A percentile compares a stretch with the other conserved stretches of the same genome.
These are phyloP conservation scores for Drosophila affinis DNA, from an alignment of 2,888 invertebrate species.

Conservation along the genomic window DNA sequence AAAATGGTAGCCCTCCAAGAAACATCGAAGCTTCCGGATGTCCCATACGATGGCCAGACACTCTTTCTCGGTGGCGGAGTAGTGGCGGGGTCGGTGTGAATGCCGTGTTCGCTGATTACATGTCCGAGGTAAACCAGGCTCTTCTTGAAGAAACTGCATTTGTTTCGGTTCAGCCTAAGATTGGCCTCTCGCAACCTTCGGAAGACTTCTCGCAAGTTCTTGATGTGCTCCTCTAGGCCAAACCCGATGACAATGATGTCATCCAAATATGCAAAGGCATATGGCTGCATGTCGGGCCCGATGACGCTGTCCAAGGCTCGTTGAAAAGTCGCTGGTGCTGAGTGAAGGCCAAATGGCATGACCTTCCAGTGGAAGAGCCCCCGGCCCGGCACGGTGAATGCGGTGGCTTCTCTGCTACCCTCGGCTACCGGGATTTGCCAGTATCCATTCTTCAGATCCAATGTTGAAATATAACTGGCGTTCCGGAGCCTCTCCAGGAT, in stretches of 20 bases:
- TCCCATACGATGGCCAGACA: no score
- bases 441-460: no score
- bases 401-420: neutral
- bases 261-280: slow-evolving; percentile 9
- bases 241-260: slow-evolving; percentile 13
- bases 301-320: slow-evolving; percentile 7
- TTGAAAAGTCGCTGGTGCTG: neutral
- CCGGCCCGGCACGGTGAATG: no score
- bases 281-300: slow-evolving; percentile 9
- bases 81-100: neutral
- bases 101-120: neutral
- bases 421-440: neutral
- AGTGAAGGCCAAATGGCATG: no score
- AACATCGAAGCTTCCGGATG: no score
- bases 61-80: no score
- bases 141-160: neutral
- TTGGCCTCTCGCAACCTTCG: neutral
- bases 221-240: neutral
- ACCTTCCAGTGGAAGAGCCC: no score
- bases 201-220: neutral
- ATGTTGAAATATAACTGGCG: neutral
- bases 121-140: neutral
- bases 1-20: no score
- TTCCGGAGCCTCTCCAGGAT: neutral
- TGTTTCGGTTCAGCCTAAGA: neutral